Percentiles rank a stretch among this genome's conserved stretches.
These are phyloP conservation scores for Dendropsophus ebraccatus DNA, from an alignment of 2,113 vertebrate species.

Conservation along the genomic window DNA sequence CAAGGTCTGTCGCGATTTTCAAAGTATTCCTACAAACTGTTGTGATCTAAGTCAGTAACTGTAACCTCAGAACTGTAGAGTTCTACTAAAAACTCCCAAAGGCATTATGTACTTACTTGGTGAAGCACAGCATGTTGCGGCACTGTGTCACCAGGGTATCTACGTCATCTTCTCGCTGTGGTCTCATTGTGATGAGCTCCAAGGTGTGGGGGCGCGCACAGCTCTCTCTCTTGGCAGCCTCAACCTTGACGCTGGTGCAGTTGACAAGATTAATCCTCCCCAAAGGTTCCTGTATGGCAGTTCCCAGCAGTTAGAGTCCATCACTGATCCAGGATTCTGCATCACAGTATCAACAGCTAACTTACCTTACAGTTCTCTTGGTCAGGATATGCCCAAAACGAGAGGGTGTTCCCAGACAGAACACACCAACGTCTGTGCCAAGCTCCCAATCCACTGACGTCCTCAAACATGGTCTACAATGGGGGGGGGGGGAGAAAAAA, in stretches of 20 bases:
- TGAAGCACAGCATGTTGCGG: conserved; percentile 39
- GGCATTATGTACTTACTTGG: conserved; percentile 59
- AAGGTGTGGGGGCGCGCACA: conserved; percentile 81
- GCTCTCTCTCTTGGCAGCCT: conserved; percentile 71
- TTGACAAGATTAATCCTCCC: conserved; percentile 70
- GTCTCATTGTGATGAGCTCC: conserved; percentile 71
- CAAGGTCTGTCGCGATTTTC: too few species aligned
- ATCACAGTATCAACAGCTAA: not conserved
- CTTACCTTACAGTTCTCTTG: conserved; percentile 72
- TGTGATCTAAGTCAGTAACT: too few species aligned
- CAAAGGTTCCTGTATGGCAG: conserved; percentile 69
- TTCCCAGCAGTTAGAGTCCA: not conserved
- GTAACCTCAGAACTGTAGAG: too few species aligned
- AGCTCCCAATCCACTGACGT: conserved; percentile 74
- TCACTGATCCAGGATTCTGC: too few species aligned
- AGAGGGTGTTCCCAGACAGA: conserved; percentile 68
- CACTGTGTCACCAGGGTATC: conserved; percentile 69
- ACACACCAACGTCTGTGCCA: conserved; percentile 78
- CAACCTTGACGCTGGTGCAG: conserved; percentile 67
- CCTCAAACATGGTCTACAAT: conserved; percentile 77
- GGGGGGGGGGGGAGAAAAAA: not conserved
- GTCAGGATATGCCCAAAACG: conserved; percentile 78
- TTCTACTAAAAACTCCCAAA: not conserved
- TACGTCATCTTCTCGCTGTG: conserved; percentile 62
- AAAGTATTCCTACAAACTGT: too few species aligned